Evolutionary conservation across 2,888 invertebrate genomes (phyloP).

Genomic region (Sesia bembeciformis): DNA sequence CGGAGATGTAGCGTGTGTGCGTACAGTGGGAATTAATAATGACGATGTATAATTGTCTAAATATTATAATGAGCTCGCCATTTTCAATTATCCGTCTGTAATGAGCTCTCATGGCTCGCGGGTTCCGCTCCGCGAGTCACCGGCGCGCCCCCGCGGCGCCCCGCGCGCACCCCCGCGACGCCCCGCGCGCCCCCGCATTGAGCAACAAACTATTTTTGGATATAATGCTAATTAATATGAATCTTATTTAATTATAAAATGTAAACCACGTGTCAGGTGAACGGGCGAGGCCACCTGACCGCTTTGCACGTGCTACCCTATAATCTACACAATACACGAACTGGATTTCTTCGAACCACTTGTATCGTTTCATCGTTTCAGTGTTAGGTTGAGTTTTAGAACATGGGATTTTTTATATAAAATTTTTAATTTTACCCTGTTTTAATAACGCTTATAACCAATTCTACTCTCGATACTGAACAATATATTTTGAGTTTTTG

Average conservation of each 20-base stretch:
- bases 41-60: constrained; percentile 34
- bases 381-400: too few species aligned
- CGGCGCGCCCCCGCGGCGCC: not conserved
- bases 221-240: not conserved
- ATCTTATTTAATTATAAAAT: not conserved
- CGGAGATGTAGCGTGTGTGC: not conserved
- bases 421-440: too few species aligned
- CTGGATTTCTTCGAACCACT: too few species aligned
- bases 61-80: constrained; percentile 38
- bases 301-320: too few species aligned
- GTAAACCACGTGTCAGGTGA: not conserved
- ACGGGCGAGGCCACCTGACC: too few species aligned
- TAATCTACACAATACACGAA: too few species aligned
- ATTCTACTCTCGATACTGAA: too few species aligned
- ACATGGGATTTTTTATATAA: too few species aligned
- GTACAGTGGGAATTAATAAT: constrained; percentile 19
- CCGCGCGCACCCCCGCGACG: not conserved
- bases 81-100: constrained; percentile 36
- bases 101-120: constrained; percentile 20
- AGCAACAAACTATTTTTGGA: not conserved
- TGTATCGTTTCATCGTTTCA: too few species aligned
- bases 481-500: too few species aligned
- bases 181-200: not conserved
- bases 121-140: constrained; percentile 10
- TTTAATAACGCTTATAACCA: too few species aligned